Evolutionary conservation across 2,113 vertebrate genomes (phyloP).

Genomic region (Rhadina sibilatrix): DNA sequence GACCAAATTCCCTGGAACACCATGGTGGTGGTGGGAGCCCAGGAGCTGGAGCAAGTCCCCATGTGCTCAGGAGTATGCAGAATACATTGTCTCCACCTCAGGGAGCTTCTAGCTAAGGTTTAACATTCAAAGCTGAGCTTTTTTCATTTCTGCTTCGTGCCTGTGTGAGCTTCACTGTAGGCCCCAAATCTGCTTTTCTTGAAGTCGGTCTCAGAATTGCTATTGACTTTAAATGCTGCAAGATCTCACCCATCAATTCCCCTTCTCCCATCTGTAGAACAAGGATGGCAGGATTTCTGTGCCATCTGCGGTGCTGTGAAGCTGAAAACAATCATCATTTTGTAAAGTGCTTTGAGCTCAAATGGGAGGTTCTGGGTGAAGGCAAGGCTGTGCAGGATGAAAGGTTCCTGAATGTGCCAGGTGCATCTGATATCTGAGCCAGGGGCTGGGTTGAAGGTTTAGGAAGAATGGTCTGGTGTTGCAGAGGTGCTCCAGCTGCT

Average conservation of each 20-base stretch:
- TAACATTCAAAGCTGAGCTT: neutral
- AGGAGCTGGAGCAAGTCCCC: neutral
- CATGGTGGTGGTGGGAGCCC: neutral
- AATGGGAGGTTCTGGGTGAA: neutral
- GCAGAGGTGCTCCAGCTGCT: neutral
- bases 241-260: slow-evolving; percentile 34
- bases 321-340: slow-evolving; percentile 53
- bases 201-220: neutral
- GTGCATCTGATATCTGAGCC: neutral
- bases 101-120: neutral
- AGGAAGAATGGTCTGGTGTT: neutral
- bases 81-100: neutral
- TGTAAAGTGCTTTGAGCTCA: slow-evolving; percentile 40
- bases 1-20: neutral
- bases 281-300: slow-evolving; percentile 41
- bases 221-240: slow-evolving; percentile 3
- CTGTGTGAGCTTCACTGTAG: neutral
- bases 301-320: slow-evolving; percentile 49
- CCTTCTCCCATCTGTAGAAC: slow-evolving; percentile 12
- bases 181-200: slow-evolving; percentile 16
- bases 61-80: neutral
- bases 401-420: slow-evolving; percentile 1
- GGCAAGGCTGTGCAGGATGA: neutral
- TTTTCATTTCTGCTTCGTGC: neutral
- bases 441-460: neutral